Base-by-base conservation (phyloP, 2,888 invertebrate species). In the Xanthorhoe designata region DNA sequence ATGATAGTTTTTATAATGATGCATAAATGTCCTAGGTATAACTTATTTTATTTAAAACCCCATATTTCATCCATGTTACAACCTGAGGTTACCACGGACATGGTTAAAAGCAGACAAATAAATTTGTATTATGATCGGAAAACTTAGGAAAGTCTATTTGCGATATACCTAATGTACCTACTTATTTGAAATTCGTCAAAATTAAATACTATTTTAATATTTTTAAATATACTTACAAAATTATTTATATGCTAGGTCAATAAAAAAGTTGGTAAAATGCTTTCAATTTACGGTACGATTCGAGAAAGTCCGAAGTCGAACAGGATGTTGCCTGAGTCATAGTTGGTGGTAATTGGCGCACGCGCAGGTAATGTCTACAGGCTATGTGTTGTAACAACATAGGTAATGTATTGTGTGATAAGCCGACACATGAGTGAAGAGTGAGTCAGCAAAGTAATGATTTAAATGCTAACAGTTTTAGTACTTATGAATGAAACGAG, bases 241-340 rank as follows among this genome's bases (percentile, higher is more conserved):
- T 18, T 24, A 24, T 24, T 24, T 1, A 3, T 3, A 24, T 24
- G 24, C 32, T 19, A 32, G 57, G 29, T 51, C 13, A 60, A 49
- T 57, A 55, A 61, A 50, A 57, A 9, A 42, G 58, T 61, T 7
- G 15, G 59, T 70, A 78, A 80, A 76, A 84, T 74, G 76, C 79
- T 82, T 81, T 82, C 79, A 64, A 80, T 76, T 71, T 65, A 71
- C 72, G 73, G 76, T 76, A 75, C 78, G 77, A 81, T 82, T 78
- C 80, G 91, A 85, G 92, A 92, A 92, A 92, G 92, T 89, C 76
- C 76, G 78, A 87, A 87, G 85, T 81, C 82, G 84, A 91, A 88
- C 91, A 91, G 92, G 92, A 92, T 92, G 85, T 86, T 70, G 74
- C 66, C 69, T 89, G 89, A 90, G 81, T 91, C 89, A 91, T 76